Evolutionary conservation across 2,888 invertebrate species (phyloP).

Genomic region (Drosophila differens): DNA sequence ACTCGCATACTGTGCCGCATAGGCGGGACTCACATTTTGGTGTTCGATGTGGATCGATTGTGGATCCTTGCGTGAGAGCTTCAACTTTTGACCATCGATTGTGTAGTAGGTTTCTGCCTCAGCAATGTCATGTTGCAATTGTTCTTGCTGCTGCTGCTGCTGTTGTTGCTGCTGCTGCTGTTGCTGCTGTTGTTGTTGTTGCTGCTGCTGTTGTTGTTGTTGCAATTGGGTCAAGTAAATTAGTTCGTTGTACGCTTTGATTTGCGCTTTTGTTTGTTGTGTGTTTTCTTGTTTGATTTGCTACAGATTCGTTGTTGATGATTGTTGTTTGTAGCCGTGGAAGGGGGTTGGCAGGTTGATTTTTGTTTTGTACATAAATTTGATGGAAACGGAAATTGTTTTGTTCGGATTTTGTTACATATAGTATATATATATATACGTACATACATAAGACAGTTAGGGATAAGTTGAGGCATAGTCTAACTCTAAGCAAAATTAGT

Average conservation of each 20-base stretch:
- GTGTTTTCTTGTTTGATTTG: conserved; percentile 84
- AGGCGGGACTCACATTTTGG: conserved; percentile 84
- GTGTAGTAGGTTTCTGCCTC: conserved; percentile 80
- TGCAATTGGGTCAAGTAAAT: conserved; percentile 85
- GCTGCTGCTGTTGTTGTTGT: conserved; percentile 76
- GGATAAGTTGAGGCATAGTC: conserved; percentile 39
- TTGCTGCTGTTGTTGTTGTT: conserved; percentile 70
- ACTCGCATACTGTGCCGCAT: conserved; percentile 92
- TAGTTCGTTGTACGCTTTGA: conserved; percentile 91
- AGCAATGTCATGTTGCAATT: conserved; percentile 59
- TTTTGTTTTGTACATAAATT: conserved; percentile 68
- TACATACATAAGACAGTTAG: conserved; percentile 41
- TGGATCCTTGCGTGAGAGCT: conserved; percentile 76
- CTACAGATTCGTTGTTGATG: conserved; percentile 58
- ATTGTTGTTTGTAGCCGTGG: conserved; percentile 39
- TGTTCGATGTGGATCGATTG: conserved; percentile 72
- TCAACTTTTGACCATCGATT: conserved; percentile 80
- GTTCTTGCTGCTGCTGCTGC: conserved; percentile 65
- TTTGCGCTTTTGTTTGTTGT: conserved; percentile 91
- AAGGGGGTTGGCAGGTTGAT: conserved; percentile 47
- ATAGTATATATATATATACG: conserved; percentile 32
- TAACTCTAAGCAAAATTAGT: conserved; percentile 33
- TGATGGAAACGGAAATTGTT: conserved; percentile 64
- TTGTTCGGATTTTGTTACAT: conserved; percentile 56
- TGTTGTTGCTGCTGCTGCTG: conserved; percentile 72